Evolutionary conservation across 2,888 invertebrate species (phyloP).

Genomic region (Liposcelis brunnea): DNA sequence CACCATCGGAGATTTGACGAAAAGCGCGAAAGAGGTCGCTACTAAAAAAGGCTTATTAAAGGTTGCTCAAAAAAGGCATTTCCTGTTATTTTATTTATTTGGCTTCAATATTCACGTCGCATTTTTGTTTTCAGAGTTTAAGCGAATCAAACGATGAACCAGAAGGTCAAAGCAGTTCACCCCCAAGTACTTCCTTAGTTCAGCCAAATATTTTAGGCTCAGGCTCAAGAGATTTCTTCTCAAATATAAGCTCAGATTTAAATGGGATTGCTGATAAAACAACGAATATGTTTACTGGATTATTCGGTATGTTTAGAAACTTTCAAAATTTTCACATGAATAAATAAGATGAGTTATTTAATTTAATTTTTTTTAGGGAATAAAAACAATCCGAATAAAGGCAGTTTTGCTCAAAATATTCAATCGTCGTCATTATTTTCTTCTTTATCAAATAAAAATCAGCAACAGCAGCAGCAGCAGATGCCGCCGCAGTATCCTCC

Average conservation of each 20-base stretch:
- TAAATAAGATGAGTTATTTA: background rate
- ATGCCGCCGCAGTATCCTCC: background rate
- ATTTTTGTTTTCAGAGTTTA: constrained; percentile 24
- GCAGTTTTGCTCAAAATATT: background rate
- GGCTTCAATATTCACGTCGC: constrained; percentile 23
- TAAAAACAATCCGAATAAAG: constrained; percentile 14
- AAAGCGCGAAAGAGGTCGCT: constrained; percentile 77
- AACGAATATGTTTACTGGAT: constrained; percentile 83
- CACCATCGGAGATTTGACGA: constrained; percentile 75
- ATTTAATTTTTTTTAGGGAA: constrained; percentile 16
- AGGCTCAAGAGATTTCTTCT: constrained; percentile 57
- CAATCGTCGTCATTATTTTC: background rate
- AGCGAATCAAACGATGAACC: constrained; percentile 28
- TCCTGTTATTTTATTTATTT: too few relatives aligned
- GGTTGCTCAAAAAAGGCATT: too few relatives aligned
- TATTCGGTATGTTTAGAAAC: constrained; percentile 55
- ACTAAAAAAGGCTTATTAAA: constrained; percentile 70
- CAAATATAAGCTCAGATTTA: constrained; percentile 80
- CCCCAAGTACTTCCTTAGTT: constrained; percentile 35
- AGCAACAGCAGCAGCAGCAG: constrained; percentile 16
- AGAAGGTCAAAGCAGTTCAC: constrained; percentile 13
- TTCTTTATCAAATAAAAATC: background rate
- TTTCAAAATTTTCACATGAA: background rate
- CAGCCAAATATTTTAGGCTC: constrained; percentile 36
- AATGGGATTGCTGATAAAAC: constrained; percentile 87